phyloP scores from a whole-genome alignment of 1,140 invertebrate genomes.

The Drosophila oshimai region DNA sequence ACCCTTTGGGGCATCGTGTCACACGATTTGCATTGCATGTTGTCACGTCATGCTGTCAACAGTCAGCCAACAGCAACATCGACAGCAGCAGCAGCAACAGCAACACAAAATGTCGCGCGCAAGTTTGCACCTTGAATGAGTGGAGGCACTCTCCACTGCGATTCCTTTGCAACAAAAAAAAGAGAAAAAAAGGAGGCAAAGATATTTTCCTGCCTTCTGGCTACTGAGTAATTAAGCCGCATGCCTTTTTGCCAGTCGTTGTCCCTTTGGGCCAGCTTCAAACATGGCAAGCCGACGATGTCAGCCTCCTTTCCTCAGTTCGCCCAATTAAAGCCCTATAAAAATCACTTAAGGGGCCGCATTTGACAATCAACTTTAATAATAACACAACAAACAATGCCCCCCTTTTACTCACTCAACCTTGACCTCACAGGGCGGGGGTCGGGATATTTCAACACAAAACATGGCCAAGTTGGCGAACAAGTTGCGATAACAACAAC shows the following conservation, averaged over 20 bases:
- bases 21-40: slow-evolving; percentile 80
- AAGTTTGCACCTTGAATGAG: slow-evolving; percentile 47
- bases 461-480: slow-evolving; percentile 53
- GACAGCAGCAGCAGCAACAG: slow-evolving; percentile 11
- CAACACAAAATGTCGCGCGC: slow-evolving; percentile 45
- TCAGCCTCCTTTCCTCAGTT: slow-evolving; percentile 5
- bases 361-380: slow-evolving; percentile 80
- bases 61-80: slow-evolving; percentile 43
- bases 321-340: slow-evolving; percentile 72
- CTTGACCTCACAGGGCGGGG: slow-evolving; percentile 59
- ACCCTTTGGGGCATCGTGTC: slow-evolving; percentile 71
- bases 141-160: slow-evolving; percentile 5
- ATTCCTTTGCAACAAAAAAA: background rate
- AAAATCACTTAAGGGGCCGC: slow-evolving; percentile 73
- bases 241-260: slow-evolving; percentile 43
- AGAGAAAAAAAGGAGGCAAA: background rate
- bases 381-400: slow-evolving; percentile 49
- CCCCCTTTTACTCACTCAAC: slow-evolving; percentile 37
- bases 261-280: slow-evolving; percentile 44
- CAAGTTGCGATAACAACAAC: slow-evolving; percentile 74
- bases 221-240: slow-evolving; percentile 73
- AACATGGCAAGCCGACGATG: slow-evolving; percentile 19
- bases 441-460: slow-evolving; percentile 31
- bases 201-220: slow-evolving; percentile 32
- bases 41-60: slow-evolving; percentile 80